These are phyloP conservation scores for Drosophila kuntzei DNA, from an alignment of 2,888 invertebrate species.

Conservation along the genomic window DNA sequence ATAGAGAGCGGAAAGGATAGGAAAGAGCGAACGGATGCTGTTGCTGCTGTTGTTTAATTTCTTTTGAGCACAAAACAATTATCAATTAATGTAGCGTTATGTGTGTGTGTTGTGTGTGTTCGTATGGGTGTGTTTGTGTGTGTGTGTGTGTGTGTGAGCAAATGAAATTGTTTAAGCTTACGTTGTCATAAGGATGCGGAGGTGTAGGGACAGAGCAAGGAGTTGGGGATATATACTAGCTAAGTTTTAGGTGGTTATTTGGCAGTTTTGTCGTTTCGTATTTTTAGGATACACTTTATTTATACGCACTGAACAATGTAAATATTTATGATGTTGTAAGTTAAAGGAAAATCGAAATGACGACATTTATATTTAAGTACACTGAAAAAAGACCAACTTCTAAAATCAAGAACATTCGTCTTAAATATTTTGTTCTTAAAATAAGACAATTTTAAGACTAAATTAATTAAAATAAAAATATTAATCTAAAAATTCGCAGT, in stretches of 20 bases:
- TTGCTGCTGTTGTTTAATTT: conserved; percentile 68
- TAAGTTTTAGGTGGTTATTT: conserved; percentile 11
- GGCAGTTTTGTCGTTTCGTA: conserved; percentile 19
- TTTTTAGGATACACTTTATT: conserved; percentile 20
- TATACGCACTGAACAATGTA: conserved; percentile 45
- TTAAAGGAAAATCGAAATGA: conserved; percentile 1
- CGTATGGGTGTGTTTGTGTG: conserved; percentile 5
- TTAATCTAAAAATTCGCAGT: too few species aligned
- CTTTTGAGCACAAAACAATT: conserved; percentile 79
- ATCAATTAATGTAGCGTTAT: conserved; percentile 79
- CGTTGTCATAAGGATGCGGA: conserved; percentile 37
- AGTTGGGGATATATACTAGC: background rate
- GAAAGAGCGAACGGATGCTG: conserved; percentile 19
- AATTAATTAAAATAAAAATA: too few species aligned
- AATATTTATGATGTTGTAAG: conserved; percentile 62
- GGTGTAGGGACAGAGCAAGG: background rate
- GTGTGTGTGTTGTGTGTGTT: conserved; percentile 24
- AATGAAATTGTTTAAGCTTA: conserved; percentile 74
- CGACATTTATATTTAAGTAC: background rate
- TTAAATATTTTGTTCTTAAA: too few species aligned
- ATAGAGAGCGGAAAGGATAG: background rate
- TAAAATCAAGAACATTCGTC: too few species aligned
- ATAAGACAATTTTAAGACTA: too few species aligned
- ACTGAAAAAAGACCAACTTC: too few species aligned
- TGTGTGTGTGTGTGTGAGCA: conserved; percentile 36